Evolutionary conservation across 2,113 vertebrate genomes (phyloP), one percentile per base, ranked within the genome.

Genomic region (Ailurus styani): DNA sequence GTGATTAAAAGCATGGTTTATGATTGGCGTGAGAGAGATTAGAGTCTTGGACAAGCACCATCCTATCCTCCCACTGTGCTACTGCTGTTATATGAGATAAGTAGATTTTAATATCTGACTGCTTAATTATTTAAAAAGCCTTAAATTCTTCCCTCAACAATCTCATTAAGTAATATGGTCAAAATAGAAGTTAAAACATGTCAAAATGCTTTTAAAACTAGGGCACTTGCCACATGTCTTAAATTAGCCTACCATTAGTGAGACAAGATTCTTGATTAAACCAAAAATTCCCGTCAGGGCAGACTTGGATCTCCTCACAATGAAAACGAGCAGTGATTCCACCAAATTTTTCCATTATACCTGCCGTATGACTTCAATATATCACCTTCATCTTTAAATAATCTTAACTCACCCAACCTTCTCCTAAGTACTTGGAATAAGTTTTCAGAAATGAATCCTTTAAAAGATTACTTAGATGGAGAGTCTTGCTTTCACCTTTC

Each of bases 381-480:
- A 81, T 96, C 90, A 95, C 57, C 55, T 75, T 95, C 70, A 66
- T 34, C 11, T 87, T 96, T 87, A 89, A 90, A 81, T 85, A 90
- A 90, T 66, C 81, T 97, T 64, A 93, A 89, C 47, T 93, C 84
- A 82, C 93, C 34, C 37, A 87, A 87, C 1, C 0, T 47, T 98
- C 14, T 87, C 3, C 9, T 87, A 97, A 95, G 90, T 85, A 93
- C 96, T 91, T 83, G 72, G 96, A 57, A 87, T 92, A 95, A 29
- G 84, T 94, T 93, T 97, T 97, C 97, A 91, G 83, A 96, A 98
- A 91, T n/a, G 17, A 97, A 94, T 95, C 93, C 34, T 95, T 97
- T 62, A 82, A 94, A 37, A 97, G 90, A 81, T 95, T 90, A 97
- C 89, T 81, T 95, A 27, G 25, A 52, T 93, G 72, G 40, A 93